These are phyloP conservation scores for Clistopyga incitator DNA, from an alignment of 2,888 invertebrate species.

Conservation along the genomic window DNA sequence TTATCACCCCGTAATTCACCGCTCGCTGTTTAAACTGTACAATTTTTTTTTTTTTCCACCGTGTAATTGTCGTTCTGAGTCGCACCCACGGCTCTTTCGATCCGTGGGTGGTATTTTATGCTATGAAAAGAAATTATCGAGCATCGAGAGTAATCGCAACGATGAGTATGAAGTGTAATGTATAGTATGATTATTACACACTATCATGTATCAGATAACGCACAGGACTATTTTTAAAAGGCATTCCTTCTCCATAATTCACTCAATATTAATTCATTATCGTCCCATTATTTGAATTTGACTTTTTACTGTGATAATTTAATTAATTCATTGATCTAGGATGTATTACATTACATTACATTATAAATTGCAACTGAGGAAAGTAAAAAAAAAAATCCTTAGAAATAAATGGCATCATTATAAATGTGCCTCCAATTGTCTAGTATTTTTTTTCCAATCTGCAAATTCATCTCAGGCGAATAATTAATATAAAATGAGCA, in stretches of 20 bases:
- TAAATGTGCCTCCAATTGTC: not conserved
- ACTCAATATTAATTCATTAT: not conserved
- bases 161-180: not conserved
- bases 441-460: not conserved
- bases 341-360: too few relatives aligned
- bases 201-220: conserved; percentile 20
- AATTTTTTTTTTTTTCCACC: conserved; percentile 13
- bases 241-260: not conserved
- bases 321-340: not conserved
- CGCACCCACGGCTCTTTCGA: conserved; percentile 30
- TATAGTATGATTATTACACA: conserved; percentile 6
- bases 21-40: conserved; percentile 7
- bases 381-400: too few relatives aligned
- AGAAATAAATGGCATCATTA: too few relatives aligned
- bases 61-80: conserved; percentile 13
- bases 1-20: conserved; percentile 34
- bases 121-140: conserved; percentile 46
- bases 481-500: not conserved
- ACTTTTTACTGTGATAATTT: not conserved
- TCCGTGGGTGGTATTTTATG: not conserved
- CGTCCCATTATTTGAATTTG: not conserved
- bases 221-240: not conserved
- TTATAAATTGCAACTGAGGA: too few relatives aligned
- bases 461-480: not conserved
- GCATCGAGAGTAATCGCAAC: conserved; percentile 11